Conservation (phyloP, 2,888 invertebrate genomes). For the Perdita meconis region DNA sequence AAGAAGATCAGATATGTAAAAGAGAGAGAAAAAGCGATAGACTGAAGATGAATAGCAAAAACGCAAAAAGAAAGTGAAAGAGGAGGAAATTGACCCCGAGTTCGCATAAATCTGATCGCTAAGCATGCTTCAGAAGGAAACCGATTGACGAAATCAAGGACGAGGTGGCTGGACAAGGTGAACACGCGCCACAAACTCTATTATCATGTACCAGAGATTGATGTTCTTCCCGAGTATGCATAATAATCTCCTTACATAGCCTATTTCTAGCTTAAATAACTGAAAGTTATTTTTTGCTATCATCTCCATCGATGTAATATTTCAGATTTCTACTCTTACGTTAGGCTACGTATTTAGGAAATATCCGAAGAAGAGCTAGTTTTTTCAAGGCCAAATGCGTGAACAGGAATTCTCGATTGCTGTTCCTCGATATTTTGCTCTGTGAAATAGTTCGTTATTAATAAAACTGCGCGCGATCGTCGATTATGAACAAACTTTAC, state of each 20-base stretch:
- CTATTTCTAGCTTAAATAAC: constrained; percentile 70
- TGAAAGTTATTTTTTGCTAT: constrained; percentile 71
- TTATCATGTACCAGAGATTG: constrained; percentile 71
- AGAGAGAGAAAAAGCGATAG: no score
- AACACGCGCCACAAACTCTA: no score
- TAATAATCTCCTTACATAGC: constrained; percentile 69
- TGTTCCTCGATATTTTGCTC: constrained; percentile 48
- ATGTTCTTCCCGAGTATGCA: constrained; percentile 73
- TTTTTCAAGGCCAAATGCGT: constrained; percentile 63
- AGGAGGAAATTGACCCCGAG: no score
- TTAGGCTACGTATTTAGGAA: constrained; percentile 52
- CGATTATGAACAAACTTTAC: constrained; percentile 21
- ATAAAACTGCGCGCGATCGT: constrained; percentile 30
- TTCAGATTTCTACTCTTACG: constrained; percentile 60
- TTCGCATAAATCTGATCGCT: no score
- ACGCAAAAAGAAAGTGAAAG: no score
- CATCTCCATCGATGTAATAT: constrained; percentile 65
- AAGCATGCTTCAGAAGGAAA: no score
- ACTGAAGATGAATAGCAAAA: no score
- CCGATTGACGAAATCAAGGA: no score
- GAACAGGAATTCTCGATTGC: constrained; percentile 43
- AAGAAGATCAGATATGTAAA: no score
- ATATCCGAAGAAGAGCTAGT: constrained; percentile 56
- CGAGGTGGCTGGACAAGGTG: no score
- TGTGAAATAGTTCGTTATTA: constrained; percentile 32